Evolutionary conservation across 2,113 vertebrate genomes (phyloP), one percentile per base, ranked within the genome.

Genomic region (Gnathonemus echidnorhynchus): DNA sequence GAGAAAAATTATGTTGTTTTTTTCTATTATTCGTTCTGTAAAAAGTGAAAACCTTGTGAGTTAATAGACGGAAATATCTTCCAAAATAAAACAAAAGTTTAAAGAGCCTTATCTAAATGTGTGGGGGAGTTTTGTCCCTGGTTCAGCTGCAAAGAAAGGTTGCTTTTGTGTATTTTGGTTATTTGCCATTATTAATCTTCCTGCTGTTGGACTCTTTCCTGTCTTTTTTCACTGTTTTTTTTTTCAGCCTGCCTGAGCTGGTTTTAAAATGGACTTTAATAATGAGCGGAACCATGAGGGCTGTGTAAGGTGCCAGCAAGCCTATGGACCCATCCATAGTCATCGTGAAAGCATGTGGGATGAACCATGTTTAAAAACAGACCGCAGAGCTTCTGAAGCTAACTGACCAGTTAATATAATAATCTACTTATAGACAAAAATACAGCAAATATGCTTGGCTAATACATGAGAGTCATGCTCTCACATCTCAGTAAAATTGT

Each of bases 141-240:
- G 35, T 80, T 80, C 74, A 80, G 15, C 15, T 42, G 17, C 74
- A 80, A 42, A 80, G 74, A 42, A 42, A 77, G 74, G 74, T 39
- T 39, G 15, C 13, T 19, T 80, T 35, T 80, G 35, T 42, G 35
- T 15, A 19, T 39, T 42, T 80, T 42, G 27, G 74, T 80, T 42
- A 42, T 80, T 80, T 42, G 74, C 74, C 74, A 80, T 80, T 42
- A 42, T 80, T 80, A 80, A 80, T 80, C 35, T 39, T 80, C 74
- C 74, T 42, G 31, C 74, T 19, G 31, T 80, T 80, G 74, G 35
- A 42, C 13, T 80, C 35, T 5, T 80, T 80, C 74, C 74, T 80
- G 35, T 80, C 35, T 80, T 80, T 91, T 92, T 90, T 90, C 90
- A 9, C 39, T 84, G 19, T 48, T 83, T 84, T 45, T 42, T 84